Percentiles rank a stretch among this genome's conserved stretches.
Conservation (phyloP, 2,888 invertebrate species). For the Phortica magna region DNA sequence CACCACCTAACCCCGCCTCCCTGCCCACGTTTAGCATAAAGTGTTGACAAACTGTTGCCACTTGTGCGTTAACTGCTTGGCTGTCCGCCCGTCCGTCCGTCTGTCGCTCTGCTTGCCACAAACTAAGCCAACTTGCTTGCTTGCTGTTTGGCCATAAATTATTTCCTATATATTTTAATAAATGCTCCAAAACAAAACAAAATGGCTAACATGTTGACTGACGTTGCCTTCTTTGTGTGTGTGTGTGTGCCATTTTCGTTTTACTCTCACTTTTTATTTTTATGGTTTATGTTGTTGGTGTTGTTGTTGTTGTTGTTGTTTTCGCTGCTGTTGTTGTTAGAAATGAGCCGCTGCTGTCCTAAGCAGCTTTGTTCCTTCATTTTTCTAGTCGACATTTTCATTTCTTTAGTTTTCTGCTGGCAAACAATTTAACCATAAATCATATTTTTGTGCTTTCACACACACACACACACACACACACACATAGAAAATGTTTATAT, state of each 20-base stretch:
- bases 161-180: slow-evolving; percentile 54
- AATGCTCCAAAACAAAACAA: slow-evolving; percentile 46
- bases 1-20: background rate
- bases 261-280: background rate
- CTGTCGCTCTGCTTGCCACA: background rate
- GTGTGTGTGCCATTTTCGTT: background rate
- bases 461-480: slow-evolving; percentile 61
- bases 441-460: slow-evolving; percentile 50
- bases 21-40: slow-evolving; percentile 8
- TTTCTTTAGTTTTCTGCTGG: slow-evolving; percentile 24
- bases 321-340: background rate
- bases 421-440: slow-evolving; percentile 70
- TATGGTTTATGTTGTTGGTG: background rate
- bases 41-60: slow-evolving; percentile 68
- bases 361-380: background rate
- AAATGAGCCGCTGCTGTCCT: slow-evolving; percentile 1
- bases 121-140: background rate
- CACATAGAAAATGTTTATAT: slow-evolving; percentile 3
- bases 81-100: background rate
- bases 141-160: slow-evolving; percentile 58
- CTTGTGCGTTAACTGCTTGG: slow-evolving; percentile 55
- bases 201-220: no score
- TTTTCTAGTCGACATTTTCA: slow-evolving; percentile 1
- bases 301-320: background rate
- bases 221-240: no score